phyloP scores from a whole-genome alignment of 2,113 vertebrate genomes.

The Podarcis cretensis region DNA sequence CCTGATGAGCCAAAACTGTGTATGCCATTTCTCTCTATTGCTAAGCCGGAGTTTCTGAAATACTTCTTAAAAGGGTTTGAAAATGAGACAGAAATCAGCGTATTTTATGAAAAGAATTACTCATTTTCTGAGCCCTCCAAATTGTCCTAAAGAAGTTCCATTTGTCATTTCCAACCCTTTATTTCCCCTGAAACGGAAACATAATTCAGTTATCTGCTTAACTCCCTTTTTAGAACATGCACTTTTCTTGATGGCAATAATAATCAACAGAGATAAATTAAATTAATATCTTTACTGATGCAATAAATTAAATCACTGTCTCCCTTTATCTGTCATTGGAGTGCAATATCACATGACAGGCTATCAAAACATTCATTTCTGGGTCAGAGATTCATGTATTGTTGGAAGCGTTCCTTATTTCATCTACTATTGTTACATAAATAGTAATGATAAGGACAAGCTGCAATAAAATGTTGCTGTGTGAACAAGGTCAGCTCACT shows the following conservation, averaged over 20 bases:
- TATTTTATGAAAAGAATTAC: conserved; percentile 19
- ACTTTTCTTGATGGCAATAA: conserved; percentile 57
- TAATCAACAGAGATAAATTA: conserved; percentile 65
- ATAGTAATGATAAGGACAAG: conserved; percentile 21
- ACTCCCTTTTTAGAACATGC: conserved; percentile 51
- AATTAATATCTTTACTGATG: conserved; percentile 65
- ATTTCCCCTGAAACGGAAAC: conserved; percentile 21
- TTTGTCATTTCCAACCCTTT: conserved; percentile 53
- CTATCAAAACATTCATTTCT: conserved; percentile 44
- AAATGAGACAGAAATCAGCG: conserved; percentile 22
- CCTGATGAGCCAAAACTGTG: conserved; percentile 31
- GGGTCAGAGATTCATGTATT: conserved; percentile 35
- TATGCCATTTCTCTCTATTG: background rate
- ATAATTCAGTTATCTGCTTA: conserved; percentile 49
- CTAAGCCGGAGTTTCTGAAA: conserved; percentile 26
- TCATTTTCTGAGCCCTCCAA: background rate
- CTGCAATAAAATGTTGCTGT: background rate
- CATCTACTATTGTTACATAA: conserved; percentile 31
- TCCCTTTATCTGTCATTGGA: conserved; percentile 57
- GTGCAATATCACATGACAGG: conserved; percentile 20
- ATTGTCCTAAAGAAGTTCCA: conserved; percentile 6
- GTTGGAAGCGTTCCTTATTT: conserved; percentile 48
- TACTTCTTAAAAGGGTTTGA: conserved; percentile 24
- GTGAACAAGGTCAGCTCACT: background rate
- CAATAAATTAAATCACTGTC: conserved; percentile 67